Percentiles rank a stretch among this genome's conserved stretches.
Evolutionary conservation across 2,113 vertebrate species (phyloP).

Genomic region (Elaphurus davidianus): DNA sequence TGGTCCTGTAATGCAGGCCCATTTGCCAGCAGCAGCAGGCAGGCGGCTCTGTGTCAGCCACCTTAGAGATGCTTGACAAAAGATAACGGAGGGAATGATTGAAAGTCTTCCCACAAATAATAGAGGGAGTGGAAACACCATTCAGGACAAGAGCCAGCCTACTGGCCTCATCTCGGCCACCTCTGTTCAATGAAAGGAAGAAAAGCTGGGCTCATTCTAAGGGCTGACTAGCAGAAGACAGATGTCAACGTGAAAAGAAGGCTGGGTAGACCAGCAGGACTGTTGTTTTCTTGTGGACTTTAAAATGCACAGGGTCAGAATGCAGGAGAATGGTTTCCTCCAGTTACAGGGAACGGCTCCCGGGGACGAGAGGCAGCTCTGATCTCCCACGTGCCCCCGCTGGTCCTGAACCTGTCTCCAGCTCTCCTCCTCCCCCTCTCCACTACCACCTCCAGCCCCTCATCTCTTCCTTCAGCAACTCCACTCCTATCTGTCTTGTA

Average conservation of each 20-base stretch:
- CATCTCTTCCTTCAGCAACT: background rate
- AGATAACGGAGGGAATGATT: background rate
- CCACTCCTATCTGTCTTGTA: background rate
- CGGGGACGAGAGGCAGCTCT: background rate
- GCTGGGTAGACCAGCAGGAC: background rate
- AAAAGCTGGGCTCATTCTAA: background rate
- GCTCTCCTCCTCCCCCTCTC: background rate
- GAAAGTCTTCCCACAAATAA: background rate
- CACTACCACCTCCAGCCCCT: background rate
- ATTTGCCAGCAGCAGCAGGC: background rate
- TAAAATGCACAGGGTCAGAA: background rate
- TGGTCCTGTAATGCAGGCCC: background rate
- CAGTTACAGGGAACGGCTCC: background rate
- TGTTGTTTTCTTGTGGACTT: background rate
- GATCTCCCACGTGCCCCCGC: background rate
- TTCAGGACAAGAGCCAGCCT: background rate
- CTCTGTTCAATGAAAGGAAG: conserved; percentile 28
- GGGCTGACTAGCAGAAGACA: background rate
- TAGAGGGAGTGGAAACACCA: background rate
- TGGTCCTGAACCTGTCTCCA: background rate
- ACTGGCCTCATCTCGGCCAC: background rate
- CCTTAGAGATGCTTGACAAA: background rate
- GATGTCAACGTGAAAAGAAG: background rate
- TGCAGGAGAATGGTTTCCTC: background rate
- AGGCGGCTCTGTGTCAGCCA: background rate